Conservation (phyloP, 2,888 invertebrate genomes). For the Lasioglossum figueresi region DNA sequence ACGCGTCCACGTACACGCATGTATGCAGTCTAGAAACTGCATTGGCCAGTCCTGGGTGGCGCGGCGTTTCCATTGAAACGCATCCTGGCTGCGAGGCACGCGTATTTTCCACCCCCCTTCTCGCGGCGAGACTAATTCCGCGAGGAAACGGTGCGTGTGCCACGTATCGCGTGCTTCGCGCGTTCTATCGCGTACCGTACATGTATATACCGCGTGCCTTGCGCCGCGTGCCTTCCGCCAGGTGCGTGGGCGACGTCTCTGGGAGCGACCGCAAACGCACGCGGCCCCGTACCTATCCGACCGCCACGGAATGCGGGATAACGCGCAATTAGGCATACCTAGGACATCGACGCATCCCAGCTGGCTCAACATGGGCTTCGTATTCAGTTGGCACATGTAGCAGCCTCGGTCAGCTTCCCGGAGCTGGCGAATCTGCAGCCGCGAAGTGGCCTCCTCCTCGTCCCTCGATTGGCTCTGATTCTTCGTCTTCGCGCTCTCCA, state of each 20-base stretch:
- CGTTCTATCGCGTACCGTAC: neutral
- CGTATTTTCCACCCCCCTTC: conserved; percentile 66
- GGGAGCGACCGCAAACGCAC: conserved; percentile 64
- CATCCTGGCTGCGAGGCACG: conserved; percentile 61
- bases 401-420: conserved; percentile 91
- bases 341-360: conserved; percentile 91
- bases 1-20: neutral
- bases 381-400: conserved; percentile 93
- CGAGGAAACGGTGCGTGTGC: conserved; percentile 46
- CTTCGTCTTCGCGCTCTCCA: conserved; percentile 77
- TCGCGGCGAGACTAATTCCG: conserved; percentile 58
- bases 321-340: conserved; percentile 85
- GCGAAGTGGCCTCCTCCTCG: conserved; percentile 90
- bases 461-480: conserved; percentile 80
- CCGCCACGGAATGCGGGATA: conserved; percentile 69
- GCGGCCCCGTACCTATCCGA: conserved; percentile 27
- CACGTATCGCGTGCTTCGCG: neutral
- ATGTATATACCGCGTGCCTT: neutral
- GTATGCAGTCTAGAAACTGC: neutral
- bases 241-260: conserved; percentile 33
- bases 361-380: conserved; percentile 91
- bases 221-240: neutral
- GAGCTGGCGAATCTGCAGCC: conserved; percentile 89
- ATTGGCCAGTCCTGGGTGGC: conserved; percentile 25
- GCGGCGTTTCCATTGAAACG: conserved; percentile 60